phyloP scores from a whole-genome alignment of 2,888 invertebrate genomes.

The Cremastinae sp. region DNA sequence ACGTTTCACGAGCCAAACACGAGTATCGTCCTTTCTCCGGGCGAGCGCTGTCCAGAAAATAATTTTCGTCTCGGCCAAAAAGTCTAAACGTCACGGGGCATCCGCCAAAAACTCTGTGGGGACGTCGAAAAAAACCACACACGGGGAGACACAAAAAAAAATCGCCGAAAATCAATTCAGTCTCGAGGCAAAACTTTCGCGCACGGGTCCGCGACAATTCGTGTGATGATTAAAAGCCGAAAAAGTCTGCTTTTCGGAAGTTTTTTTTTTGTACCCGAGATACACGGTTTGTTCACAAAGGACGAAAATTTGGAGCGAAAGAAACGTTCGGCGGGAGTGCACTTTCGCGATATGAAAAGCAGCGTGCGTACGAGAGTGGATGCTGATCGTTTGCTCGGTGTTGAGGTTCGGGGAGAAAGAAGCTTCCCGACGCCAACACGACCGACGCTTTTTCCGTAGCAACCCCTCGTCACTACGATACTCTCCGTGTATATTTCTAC shows the following conservation, averaged over 20 bases:
- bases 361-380: slow-evolving; percentile 49
- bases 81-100: slow-evolving; percentile 33
- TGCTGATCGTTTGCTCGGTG: slow-evolving; percentile 59
- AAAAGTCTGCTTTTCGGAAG: neutral
- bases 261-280: neutral
- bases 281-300: neutral
- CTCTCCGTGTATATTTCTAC: slow-evolving; percentile 19
- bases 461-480: slow-evolving; percentile 58
- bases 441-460: slow-evolving; percentile 58
- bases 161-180: neutral
- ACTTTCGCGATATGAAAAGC: slow-evolving; percentile 50
- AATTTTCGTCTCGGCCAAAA: neutral
- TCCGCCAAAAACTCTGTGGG: neutral
- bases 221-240: too few relatives aligned
- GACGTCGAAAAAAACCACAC: slow-evolving; percentile 1
- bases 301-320: neutral
- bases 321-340: slow-evolving; percentile 26
- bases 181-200: slow-evolving; percentile 7
- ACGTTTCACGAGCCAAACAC: slow-evolving; percentile 16
- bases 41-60: slow-evolving; percentile 2
- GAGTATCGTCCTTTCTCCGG: slow-evolving; percentile 46
- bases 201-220: too few relatives aligned
- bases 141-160: neutral
- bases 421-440: slow-evolving; percentile 67
- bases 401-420: slow-evolving; percentile 37